A percentile compares a stretch with the other conserved stretches of the same genome.
phyloP scores from a whole-genome alignment of 2,113 vertebrate species.

The Ceuthmochares aereus region DNA sequence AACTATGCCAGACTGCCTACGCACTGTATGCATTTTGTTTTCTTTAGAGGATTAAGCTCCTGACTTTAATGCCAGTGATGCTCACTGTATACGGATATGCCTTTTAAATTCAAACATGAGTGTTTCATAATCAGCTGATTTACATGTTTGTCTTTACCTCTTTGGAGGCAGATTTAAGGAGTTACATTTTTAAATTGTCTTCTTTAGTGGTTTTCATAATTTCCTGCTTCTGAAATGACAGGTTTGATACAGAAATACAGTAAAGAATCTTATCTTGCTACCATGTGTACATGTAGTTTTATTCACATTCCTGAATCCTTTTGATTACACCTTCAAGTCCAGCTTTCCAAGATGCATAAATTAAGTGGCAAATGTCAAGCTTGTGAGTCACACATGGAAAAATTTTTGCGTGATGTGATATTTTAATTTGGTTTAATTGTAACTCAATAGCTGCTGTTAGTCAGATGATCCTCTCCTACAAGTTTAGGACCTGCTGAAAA shows the following conservation, averaged over 20 bases:
- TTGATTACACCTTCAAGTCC: background rate
- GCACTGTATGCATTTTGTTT: constrained; percentile 9
- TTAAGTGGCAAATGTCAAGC: background rate
- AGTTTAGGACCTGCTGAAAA: background rate
- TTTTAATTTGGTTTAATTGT: constrained; percentile 18
- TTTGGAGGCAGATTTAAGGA: constrained; percentile 59
- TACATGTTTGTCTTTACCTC: constrained; percentile 66
- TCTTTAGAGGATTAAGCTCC: constrained; percentile 62
- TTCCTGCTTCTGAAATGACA: constrained; percentile 19
- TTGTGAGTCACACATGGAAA: background rate
- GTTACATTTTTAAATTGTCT: constrained; percentile 55
- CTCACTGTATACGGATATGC: constrained; percentile 56
- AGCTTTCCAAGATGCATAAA: constrained; percentile 37
- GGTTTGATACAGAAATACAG: background rate
- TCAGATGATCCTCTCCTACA: background rate
- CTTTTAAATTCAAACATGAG: constrained; percentile 62
- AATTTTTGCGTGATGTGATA: background rate
- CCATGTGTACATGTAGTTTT: background rate
- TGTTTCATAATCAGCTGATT: constrained; percentile 71
- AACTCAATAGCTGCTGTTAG: background rate
- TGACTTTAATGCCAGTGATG: constrained; percentile 50
- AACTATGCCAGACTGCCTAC: constrained; percentile 52
- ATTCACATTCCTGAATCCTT: background rate
- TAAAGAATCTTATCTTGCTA: background rate
- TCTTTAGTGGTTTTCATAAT: constrained; percentile 46